phyloP scores from a whole-genome alignment of 2,888 invertebrate genomes.

The Podabrus alpinus region DNA sequence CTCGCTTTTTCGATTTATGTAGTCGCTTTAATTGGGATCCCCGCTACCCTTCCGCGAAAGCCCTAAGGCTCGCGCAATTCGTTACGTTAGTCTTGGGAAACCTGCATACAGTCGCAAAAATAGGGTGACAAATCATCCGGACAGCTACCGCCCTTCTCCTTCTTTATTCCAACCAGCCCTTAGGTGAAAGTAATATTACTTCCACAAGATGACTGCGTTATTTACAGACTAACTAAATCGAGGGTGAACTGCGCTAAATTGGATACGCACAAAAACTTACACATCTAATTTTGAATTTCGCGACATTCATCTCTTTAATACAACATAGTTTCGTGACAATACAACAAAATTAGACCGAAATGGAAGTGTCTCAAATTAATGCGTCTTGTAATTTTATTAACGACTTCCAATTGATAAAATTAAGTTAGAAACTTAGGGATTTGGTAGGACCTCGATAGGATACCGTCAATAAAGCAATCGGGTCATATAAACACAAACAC shows the following conservation, averaged over 20 bases:
- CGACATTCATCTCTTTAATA: constrained; percentile 20
- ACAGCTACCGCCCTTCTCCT: constrained; percentile 49
- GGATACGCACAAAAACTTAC: constrained; percentile 40
- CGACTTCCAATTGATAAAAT: constrained; percentile 31
- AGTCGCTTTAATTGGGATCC: constrained; percentile 52
- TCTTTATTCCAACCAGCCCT: constrained; percentile 50
- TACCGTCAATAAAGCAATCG: constrained; percentile 32
- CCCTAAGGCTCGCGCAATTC: constrained; percentile 42
- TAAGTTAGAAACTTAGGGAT: constrained; percentile 31
- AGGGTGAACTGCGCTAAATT: constrained; percentile 54
- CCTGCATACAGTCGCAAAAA: constrained; percentile 53
- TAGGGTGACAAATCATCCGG: constrained; percentile 55
- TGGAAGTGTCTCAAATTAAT: constrained; percentile 27
- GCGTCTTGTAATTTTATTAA: constrained; percentile 40
- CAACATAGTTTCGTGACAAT: neutral
- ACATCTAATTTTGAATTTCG: constrained; percentile 28
- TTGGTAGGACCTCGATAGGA: constrained; percentile 12
- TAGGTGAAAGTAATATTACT: constrained; percentile 56
- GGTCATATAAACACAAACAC: constrained; percentile 40
- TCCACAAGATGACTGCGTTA: constrained; percentile 56
- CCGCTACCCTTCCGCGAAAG: constrained; percentile 36
- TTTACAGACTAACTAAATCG: constrained; percentile 54
- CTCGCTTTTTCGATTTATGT: constrained; percentile 49
- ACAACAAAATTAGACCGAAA: neutral
- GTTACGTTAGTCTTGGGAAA: constrained; percentile 44